Percentiles rank a stretch among this genome's conserved stretches.
Evolutionary conservation across 2,113 vertebrate genomes (phyloP).

Genomic region (Xenopus tropicalis): DNA sequence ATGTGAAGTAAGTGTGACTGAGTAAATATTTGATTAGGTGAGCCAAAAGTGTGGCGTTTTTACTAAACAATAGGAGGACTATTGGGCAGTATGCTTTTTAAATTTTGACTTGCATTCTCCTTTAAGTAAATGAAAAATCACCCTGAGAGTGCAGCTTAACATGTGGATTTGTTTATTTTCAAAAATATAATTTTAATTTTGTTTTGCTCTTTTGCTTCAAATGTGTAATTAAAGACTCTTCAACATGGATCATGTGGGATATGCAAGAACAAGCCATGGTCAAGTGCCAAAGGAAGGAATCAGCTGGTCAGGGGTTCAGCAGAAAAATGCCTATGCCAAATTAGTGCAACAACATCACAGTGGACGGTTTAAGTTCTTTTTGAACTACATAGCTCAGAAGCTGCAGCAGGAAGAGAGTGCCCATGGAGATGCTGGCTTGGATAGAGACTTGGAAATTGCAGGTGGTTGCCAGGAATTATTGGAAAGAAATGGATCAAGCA

Average conservation of each 20-base stretch:
- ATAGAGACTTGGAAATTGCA: conserved; percentile 52
- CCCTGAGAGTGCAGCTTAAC: background rate
- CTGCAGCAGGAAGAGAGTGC: conserved; percentile 55
- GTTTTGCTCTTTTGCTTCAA: conserved; percentile 45
- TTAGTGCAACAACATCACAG: conserved; percentile 80
- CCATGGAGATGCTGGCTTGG: conserved; percentile 36
- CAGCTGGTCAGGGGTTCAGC: conserved; percentile 50
- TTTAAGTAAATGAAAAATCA: too few relatives aligned
- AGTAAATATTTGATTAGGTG: too few relatives aligned
- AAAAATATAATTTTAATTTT: conserved; percentile 25
- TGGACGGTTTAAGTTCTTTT: conserved; percentile 67
- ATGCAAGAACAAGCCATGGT: conserved; percentile 49
- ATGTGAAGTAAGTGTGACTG: too few relatives aligned
- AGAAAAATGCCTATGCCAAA: conserved; percentile 77
- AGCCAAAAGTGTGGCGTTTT: too few relatives aligned
- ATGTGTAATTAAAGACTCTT: conserved; percentile 30
- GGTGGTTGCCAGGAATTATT: conserved; percentile 51
- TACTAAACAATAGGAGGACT: too few relatives aligned
- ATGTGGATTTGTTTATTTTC: background rate
- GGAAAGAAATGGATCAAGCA: conserved; percentile 54
- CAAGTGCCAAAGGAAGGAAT: conserved; percentile 57
- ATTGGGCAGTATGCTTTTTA: too few relatives aligned
- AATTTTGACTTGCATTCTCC: too few relatives aligned
- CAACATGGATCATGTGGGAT: conserved; percentile 52
- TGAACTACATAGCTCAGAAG: conserved; percentile 67